Evolutionary conservation across 2,113 vertebrate genomes (phyloP), one percentile per base, ranked within the genome.

Genomic region (Gallinago paraguaiae): DNA sequence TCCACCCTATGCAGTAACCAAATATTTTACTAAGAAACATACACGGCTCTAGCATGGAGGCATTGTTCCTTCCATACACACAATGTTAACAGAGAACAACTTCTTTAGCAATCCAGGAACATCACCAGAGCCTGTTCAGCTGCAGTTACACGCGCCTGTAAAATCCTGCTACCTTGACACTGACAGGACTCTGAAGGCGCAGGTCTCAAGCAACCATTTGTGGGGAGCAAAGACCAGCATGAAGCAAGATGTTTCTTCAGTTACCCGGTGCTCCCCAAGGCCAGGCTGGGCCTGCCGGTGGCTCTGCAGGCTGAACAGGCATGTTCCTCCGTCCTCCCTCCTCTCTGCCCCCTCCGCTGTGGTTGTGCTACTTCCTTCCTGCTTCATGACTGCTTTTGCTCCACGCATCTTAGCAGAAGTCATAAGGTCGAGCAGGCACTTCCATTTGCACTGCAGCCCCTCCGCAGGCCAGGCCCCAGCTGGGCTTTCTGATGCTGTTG

Each of bases 321-420:
- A 13, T 5, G 7, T 31, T 67, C 79, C 57, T 70, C 11, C 4
- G 1, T 25, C 60, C 78, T 65, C 45, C 67, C 63, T 64, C 56
- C 79, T 51, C 64, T 0, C 0, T 71, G 56, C 39, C 63, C 83
- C 64, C 75, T 74, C 28, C 0, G 4, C 90, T 93, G 93, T 5
- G 81, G 48, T 60, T 79, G 53, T 60, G 60, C 93, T 71, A 17
- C 61, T 95, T 93, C 94, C 94, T 93, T 72, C 95, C 93, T 71
- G 79, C 59, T 45, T 14, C 78, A 43, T 4, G 19, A 17, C 82
- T 46, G 82, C 2, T 11, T 53, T 27, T 70, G 91, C 80, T 93
- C 82, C 64, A 9, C 4, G 4, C 64, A 13, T 70, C 79, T 72
- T 11, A 18, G 84, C 10, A 37, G 75, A 85, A 96, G 76, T 8